These are phyloP conservation scores for Hylia prasina DNA, from an alignment of 2,113 vertebrate species.

Conservation along the genomic window DNA sequence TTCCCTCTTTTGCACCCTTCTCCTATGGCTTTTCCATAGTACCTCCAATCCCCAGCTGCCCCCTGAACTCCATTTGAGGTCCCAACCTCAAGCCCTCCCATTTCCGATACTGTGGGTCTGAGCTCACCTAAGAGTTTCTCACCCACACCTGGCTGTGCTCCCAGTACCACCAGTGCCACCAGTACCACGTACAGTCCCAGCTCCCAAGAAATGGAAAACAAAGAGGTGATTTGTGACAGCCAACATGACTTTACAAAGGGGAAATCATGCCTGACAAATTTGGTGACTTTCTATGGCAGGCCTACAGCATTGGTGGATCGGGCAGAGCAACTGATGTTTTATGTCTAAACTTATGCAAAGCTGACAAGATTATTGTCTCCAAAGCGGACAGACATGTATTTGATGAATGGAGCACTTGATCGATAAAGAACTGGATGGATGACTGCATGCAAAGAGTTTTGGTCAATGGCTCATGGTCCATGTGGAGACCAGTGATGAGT, in stretches of 20 bases:
- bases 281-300: neutral
- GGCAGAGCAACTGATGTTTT: neutral
- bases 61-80: neutral
- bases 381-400: neutral
- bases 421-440: neutral
- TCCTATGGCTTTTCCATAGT: neutral
- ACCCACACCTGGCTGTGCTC: neutral
- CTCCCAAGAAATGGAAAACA: neutral
- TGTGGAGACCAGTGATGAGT: rapidly evolving
- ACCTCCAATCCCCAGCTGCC: neutral
- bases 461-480: neutral
- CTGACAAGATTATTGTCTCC: neutral
- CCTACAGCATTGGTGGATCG: neutral
- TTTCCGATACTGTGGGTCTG: neutral
- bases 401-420: neutral
- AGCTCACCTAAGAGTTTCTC: neutral
- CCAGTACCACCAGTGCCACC: neutral
- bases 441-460: neutral
- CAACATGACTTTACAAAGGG: neutral
- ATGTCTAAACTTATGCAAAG: neutral
- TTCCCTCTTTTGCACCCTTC: neutral
- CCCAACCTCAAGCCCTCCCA: neutral
- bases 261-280: neutral
- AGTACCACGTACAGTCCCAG: neutral
- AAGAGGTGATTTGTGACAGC: neutral